Evolutionary conservation across 2,797 vertebrate species (phyloP), one percentile per base, ranked within the genome.

Genomic region (Gallinago stenura): DNA sequence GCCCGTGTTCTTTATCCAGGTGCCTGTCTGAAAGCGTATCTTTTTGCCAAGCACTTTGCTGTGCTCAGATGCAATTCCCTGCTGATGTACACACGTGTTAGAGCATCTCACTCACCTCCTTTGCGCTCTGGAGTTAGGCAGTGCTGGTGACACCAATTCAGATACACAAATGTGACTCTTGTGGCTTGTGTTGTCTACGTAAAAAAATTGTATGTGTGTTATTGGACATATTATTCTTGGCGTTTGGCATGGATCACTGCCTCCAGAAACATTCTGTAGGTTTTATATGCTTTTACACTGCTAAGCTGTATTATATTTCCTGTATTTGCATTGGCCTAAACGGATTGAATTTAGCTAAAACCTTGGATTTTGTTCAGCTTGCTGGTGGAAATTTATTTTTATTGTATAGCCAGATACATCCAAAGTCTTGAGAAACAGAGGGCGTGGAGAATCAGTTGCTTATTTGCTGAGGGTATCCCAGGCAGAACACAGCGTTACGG

Each of bases 301-400:
- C 83, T 93, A 87, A 90, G 83, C 90, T 87, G 35, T 92, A 81
- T 93, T 97, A 61, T 83, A 91, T 93, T 93, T 95, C 90, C 75
- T 93, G 57, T 97, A 95, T 96, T 97, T 97, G 83, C 43, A 10
- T 97, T 97, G 94, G 96, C 93, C 71, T 90, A 94, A 95, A 87
- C 89, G 21, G 53, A 69, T 85, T 83, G 86, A 92, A 75, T 80
- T 87, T 80, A 77, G 64, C 78, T 89, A 87, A 97, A 95, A 62
- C 64, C 61, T 88, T 97, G 96, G 94, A 89, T 90, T 95, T 95
- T 75, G 25, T 96, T 96, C 88, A 96, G 72, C 71, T 94, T 80
- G 39, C 90, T 94, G 37, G 64, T 97, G 76, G 86, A 95, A 96
- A 87, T 80, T 89, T 95, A 86, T 93, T 97, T 95, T 91, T 94